Base-by-base conservation (phyloP, 2,113 vertebrate genomes). In the Eublepharis macularius region DNA sequence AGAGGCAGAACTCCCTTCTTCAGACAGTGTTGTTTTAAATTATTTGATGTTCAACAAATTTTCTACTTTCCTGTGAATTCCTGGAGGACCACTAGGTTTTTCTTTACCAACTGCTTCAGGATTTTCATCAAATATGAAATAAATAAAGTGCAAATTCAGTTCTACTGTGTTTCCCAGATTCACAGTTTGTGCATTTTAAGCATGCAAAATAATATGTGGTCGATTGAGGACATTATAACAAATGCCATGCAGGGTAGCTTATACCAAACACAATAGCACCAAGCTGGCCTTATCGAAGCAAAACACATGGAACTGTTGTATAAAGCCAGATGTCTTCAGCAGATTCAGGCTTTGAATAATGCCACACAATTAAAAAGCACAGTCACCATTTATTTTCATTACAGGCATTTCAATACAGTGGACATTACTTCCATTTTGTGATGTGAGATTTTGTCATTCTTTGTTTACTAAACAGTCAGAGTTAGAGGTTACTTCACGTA, bases 351-450 rank as follows among this genome's bases (percentile, higher is more conserved):
- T 14, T 70, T 82, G 70, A 63, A 68, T 66, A 82, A 76, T 34
- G 2, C 49, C 51, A 11, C 4, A 68, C 2, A 85, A 26, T 12
- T 49, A 19, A 80, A 81, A 80, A 72, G 9, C 1, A 39, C 0
- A 43, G 86, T 72, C 73, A 32, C 45, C 2, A 47, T 60, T 73
- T 86, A 43, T 88, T 89, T 89, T 19, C 1, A 1, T 32, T 73
- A n/a, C 17, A 87, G 26, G n/a, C n/a, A n/a, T n/a, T n/a, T n/a
- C n/a, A n/a, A n/a, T n/a, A 65, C 17, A 3, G 68, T 4, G 32
- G 0, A 19, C 60, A 70, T 1, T 74, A 78, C 1, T 87, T 90
- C 86, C 1, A 76, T 90, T 83, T 90, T 74, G 57, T 79, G 34
- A 72, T 11, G 57, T 43, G 26, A 21, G 0, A 12, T 76, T 85